Percentiles rank a stretch among this genome's conserved stretches.
phyloP scores from a whole-genome alignment of 1,140 invertebrate species.

The Drosophila carrolli region DNA sequence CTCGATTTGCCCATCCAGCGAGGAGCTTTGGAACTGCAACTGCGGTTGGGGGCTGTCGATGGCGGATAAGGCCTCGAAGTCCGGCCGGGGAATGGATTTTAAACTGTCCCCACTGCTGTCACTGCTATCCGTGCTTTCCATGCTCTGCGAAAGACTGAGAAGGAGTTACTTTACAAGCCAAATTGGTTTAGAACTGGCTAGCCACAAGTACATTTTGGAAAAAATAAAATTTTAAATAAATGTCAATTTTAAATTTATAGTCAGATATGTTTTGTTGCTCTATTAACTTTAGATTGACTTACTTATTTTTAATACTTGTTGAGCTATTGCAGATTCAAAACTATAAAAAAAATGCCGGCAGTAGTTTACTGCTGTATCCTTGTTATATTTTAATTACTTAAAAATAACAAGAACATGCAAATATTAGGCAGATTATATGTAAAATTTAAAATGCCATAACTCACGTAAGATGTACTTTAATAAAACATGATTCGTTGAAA shows the following conservation, averaged over 20 bases:
- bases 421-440: background rate
- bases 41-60: constrained; percentile 67
- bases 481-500: no score
- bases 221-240: no score
- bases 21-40: constrained; percentile 8
- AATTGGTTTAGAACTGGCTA: no score
- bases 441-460: no score
- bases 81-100: constrained; percentile 75
- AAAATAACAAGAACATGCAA: background rate
- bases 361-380: background rate
- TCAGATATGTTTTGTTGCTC: no score
- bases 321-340: no score
- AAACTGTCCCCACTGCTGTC: constrained; percentile 68
- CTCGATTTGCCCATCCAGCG: constrained; percentile 26
- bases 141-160: constrained; percentile 18
- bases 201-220: no score
- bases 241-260: no score
- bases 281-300: no score
- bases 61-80: constrained; percentile 70
- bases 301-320: no score
- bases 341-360: background rate
- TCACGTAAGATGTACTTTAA: no score
- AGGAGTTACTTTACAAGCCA: no score
- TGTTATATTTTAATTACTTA: background rate
- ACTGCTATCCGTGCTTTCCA: constrained; percentile 64